Evolutionary conservation across 2,797 vertebrate species (phyloP), one percentile per base, ranked within the genome.

Genomic region (Distichodus sexfasciatus): DNA sequence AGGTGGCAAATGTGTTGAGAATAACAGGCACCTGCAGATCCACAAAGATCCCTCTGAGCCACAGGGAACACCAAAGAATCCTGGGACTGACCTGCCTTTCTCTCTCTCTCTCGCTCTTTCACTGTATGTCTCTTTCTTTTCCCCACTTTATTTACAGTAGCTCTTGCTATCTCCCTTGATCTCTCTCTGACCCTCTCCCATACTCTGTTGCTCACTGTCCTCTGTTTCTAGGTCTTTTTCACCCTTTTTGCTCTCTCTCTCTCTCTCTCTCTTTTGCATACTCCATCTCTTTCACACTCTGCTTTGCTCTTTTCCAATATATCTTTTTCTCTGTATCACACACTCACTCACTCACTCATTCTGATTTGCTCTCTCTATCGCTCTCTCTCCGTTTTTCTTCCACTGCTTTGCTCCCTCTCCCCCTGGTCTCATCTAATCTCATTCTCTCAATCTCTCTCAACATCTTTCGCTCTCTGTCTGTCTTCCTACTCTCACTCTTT

Each of bases 21-120:
- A 61, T 73, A 57, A 70, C 57, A 44, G 51, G 21, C 26, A 28
- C 47, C 24, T 69, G 28, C 12, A 21, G 57, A 71, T 69, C 68
- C 58, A 47, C 36, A 23, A 40, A 72, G 76, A 79, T 76, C 69
- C 61, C 26, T 54, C 17, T 58, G 54, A 78, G 65, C 51, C 65
- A 17, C 23, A 44, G 26, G 48, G 65, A 35, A 10, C 9, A 44
- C 66, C 38, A 54, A 23, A 59, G 41, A 33, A 54, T 6, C 26
- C 23, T 19, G 26, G 24, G 24, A 54, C 19, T 23, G 9, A 10
- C 11, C 19, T 7, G 21, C 66, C 5, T 54, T 26, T 31, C 7
- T 33, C 28, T 26, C 29, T 17, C 36, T 65, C 11, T 29, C 46
- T 36, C 24, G 47, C 29, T n/a, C n/a, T n/a, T n/a, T n/a, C n/a